These are phyloP conservation scores for Sialis fuliginosa DNA, from an alignment of 2,888 invertebrate species.

Conservation along the genomic window DNA sequence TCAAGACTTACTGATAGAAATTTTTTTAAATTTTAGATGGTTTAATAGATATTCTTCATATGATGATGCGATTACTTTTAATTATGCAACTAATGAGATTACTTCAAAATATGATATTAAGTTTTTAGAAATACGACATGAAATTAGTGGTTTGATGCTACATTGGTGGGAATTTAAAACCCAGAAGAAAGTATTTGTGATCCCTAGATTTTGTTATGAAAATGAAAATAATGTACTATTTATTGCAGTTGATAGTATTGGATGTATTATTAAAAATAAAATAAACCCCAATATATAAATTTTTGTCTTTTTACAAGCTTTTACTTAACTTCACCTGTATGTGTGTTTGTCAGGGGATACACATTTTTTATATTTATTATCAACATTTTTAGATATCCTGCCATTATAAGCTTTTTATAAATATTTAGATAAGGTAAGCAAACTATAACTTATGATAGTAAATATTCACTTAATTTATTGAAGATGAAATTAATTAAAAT, in stretches of 20 bases:
- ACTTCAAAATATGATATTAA: slow-evolving; percentile 43
- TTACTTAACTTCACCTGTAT: no score
- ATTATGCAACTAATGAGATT: slow-evolving; percentile 24
- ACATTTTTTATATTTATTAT: no score
- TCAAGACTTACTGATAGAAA: slow-evolving; percentile 4
- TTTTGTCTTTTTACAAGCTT: no score
- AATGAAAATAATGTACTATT: slow-evolving; percentile 34
- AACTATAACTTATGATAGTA: no score
- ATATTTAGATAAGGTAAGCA: no score
- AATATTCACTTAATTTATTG: no score
- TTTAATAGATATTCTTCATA: slow-evolving; percentile 19
- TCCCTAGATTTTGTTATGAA: slow-evolving; percentile 33
- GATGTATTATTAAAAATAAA: slow-evolving; percentile 36
- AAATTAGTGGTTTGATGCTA: slow-evolving; percentile 38
- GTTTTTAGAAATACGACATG: slow-evolving; percentile 45
- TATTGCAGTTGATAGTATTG: slow-evolving; percentile 44
- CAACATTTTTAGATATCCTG: no score
- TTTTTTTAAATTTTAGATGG: slow-evolving; percentile 26
- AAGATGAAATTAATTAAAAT: no score
- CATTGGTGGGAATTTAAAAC: slow-evolving; percentile 43
- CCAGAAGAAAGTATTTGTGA: slow-evolving; percentile 36
- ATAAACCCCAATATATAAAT: no score
- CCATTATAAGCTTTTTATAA: no score
- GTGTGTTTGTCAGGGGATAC: no score
- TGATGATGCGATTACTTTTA: no score